Conservation (phyloP, 2,797 vertebrate species). For the Pelochelys cantorii region DNA sequence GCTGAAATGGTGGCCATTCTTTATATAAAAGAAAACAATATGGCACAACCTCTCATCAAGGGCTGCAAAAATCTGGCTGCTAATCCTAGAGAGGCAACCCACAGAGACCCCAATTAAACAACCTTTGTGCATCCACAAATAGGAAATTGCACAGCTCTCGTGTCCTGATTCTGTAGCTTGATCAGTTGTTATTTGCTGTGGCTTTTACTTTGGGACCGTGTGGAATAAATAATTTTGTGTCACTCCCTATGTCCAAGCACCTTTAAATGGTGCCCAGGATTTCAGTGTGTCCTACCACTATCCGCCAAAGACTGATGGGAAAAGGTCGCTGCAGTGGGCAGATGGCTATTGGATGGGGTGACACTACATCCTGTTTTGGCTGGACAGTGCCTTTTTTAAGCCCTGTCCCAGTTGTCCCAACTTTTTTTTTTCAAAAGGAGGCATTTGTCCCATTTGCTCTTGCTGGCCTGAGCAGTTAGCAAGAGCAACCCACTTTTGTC, state of each 20-base stretch:
- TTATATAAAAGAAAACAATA: background rate
- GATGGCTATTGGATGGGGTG: conserved; percentile 67
- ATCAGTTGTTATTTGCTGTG: conserved; percentile 44
- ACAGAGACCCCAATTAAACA: conserved; percentile 74
- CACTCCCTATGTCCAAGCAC: conserved; percentile 7
- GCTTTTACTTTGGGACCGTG: accelerated
- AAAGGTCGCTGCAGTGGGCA: conserved; percentile 71
- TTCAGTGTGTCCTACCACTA: conserved; percentile 6
- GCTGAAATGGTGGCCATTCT: background rate
- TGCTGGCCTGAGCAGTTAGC: too few relatives aligned
- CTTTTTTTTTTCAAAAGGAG: too few relatives aligned
- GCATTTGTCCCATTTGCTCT: too few relatives aligned
- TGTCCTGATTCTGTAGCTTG: conserved; percentile 66
- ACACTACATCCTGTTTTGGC: too few relatives aligned
- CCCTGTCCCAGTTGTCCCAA: too few relatives aligned
- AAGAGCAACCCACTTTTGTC: too few relatives aligned
- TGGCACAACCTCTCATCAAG: accelerated
- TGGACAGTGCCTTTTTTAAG: too few relatives aligned
- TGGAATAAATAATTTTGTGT: conserved; percentile 41
- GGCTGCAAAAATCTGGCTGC: background rate
- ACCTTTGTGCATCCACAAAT: conserved; percentile 79
- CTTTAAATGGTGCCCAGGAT: conserved; percentile 41
- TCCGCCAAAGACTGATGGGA: conserved; percentile 67
- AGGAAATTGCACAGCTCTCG: conserved; percentile 75
- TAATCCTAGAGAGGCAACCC: conserved; percentile 14